These are phyloP conservation scores for Panorpa germanica DNA, from an alignment of 2,888 invertebrate species.

Conservation along the genomic window DNA sequence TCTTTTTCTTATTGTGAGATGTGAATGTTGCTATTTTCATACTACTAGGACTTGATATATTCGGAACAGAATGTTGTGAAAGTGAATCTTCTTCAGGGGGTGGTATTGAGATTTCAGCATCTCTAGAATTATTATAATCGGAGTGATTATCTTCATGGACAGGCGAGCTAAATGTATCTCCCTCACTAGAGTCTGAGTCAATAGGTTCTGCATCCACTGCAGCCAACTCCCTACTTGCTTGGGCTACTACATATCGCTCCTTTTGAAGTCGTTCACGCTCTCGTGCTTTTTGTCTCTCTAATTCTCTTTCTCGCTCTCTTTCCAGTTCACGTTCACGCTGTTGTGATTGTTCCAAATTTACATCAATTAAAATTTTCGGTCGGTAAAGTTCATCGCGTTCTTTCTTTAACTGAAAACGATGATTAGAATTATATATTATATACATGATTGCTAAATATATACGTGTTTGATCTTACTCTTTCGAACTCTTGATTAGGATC, in stretches of 20 bases:
- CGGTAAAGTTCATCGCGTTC: conserved; percentile 69
- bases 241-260: conserved; percentile 31
- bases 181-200: conserved; percentile 43
- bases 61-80: no score
- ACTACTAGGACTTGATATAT: conserved; percentile 21
- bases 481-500: conserved; percentile 48
- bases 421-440: neutral
- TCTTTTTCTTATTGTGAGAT: conserved; percentile 39
- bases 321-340: conserved; percentile 38
- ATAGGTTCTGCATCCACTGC: conserved; percentile 52
- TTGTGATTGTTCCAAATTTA: conserved; percentile 36
- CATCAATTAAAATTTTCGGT: conserved; percentile 63
- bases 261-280: conserved; percentile 24
- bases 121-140: no score
- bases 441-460: neutral
- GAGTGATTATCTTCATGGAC: conserved; percentile 4
- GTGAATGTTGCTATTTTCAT: conserved; percentile 23
- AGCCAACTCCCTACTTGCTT: conserved; percentile 39
- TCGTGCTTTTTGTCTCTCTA: conserved; percentile 20
- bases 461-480: conserved; percentile 24
- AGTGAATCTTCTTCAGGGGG: no score
- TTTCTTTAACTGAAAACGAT: conserved; percentile 32
- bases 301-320: conserved; percentile 29
- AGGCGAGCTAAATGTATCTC: conserved; percentile 10
- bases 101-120: no score